phyloP scores from a whole-genome alignment of 2,888 invertebrate genomes.

The Cremastinae sp. region DNA sequence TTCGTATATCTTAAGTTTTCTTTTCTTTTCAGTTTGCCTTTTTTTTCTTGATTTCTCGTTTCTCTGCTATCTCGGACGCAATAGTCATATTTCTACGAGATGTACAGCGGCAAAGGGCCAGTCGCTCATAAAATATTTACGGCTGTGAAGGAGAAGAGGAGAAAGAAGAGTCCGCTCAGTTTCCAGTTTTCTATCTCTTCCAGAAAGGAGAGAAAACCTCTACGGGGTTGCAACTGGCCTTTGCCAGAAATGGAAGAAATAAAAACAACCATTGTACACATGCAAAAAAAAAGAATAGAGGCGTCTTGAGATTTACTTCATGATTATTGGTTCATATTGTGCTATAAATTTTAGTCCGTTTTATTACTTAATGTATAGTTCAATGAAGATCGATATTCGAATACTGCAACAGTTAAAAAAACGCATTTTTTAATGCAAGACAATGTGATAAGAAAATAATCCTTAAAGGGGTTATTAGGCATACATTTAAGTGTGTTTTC shows the following conservation, averaged over 20 bases:
- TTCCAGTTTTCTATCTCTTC: constrained; percentile 48
- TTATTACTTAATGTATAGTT: neutral
- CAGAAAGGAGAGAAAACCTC: constrained; percentile 13
- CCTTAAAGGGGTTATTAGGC: too few relatives aligned
- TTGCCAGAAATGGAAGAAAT: constrained; percentile 36
- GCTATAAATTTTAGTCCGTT: constrained; percentile 6
- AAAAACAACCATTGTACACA: constrained; percentile 17
- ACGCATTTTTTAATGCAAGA: too few relatives aligned
- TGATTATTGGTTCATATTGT: constrained; percentile 58
- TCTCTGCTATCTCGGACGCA: constrained; percentile 41
- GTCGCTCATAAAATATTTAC: constrained; percentile 63
- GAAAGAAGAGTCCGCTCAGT: constrained; percentile 32
- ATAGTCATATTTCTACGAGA: constrained; percentile 66
- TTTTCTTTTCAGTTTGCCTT: neutral
- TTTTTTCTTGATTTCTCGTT: neutral
- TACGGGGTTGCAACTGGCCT: constrained; percentile 40
- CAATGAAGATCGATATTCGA: too few relatives aligned
- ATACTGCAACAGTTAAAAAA: too few relatives aligned
- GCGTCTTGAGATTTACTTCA: constrained; percentile 61
- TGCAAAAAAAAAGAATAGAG: neutral
- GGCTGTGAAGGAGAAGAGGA: constrained; percentile 45
- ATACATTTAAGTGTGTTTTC: too few relatives aligned
- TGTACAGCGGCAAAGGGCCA: constrained; percentile 67
- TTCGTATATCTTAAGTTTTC: neutral
- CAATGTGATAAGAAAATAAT: too few relatives aligned